phyloP scores from a whole-genome alignment of 2,888 invertebrate species.

The Willowsia nigromaculata region DNA sequence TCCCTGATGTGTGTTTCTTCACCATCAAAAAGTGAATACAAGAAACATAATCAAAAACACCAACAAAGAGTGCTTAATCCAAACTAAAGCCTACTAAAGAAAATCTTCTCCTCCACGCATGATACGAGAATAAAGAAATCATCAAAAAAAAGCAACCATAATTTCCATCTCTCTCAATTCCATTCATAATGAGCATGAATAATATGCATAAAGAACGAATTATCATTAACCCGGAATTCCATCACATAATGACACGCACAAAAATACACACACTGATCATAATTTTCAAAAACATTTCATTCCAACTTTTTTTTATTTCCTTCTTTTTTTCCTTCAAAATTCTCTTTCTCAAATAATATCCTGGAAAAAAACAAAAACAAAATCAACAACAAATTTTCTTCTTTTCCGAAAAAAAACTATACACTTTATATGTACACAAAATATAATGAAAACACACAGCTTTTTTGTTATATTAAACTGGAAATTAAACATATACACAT shows the following conservation, averaged over 20 bases:
- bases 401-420: neutral
- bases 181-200: slow-evolving; percentile 57
- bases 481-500: slow-evolving; percentile 11
- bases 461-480: neutral
- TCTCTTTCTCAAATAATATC: slow-evolving; percentile 13
- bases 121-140: too few species aligned
- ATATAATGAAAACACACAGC: neutral
- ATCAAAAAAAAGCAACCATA: neutral
- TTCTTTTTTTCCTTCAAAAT: neutral
- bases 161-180: neutral
- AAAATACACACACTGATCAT: neutral
- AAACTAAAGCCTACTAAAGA: neutral
- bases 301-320: neutral
- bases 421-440: slow-evolving; percentile 53
- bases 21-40: too few species aligned
- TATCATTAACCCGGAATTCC: slow-evolving; percentile 65
- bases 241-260: neutral
- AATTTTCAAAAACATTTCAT: slow-evolving; percentile 40
- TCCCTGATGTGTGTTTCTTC: neutral
- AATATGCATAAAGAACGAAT: slow-evolving; percentile 63
- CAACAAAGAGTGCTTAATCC: too few species aligned
- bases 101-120: neutral
- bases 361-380: neutral
- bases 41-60: too few species aligned
- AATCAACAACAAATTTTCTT: neutral